These are phyloP conservation scores for Festucalex cinctus DNA, from an alignment of 2,113 vertebrate genomes.

Conservation along the genomic window DNA sequence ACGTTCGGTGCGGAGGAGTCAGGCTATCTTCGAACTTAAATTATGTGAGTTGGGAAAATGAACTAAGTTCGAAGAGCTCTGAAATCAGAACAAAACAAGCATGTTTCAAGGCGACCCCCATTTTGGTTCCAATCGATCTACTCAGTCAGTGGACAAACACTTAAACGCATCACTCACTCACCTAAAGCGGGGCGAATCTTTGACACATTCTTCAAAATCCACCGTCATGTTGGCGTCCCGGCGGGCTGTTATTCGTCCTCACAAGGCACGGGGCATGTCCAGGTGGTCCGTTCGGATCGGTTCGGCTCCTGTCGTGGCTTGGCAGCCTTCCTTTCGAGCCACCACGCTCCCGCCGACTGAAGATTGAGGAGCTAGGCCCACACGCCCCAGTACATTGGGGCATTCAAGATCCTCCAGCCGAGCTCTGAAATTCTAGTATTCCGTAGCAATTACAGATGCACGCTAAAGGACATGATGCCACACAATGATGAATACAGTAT, in stretches of 20 bases:
- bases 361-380: not conserved
- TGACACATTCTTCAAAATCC: constrained; percentile 80
- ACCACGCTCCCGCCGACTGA: constrained; percentile 11
- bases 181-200: constrained; percentile 78
- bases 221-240: constrained; percentile 71
- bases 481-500: not conserved
- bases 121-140: not conserved
- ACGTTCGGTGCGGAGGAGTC: not conserved
- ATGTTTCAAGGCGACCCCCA: not conserved
- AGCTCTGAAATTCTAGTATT: not conserved
- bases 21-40: not conserved
- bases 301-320: not conserved
- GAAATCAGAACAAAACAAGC: not conserved
- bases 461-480: not conserved
- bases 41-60: not conserved
- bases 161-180: constrained; percentile 45
- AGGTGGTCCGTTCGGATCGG: not conserved
- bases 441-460: not conserved
- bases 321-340: not conserved
- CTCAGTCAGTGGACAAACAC: not conserved
- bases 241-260: constrained; percentile 26
- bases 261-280: constrained; percentile 67
- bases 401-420: not conserved
- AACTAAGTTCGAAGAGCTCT: not conserved
- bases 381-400: constrained; percentile 7